These are phyloP conservation scores for Chinchilla lanigera DNA, from an alignment of 2,113 vertebrate species.

Conservation along the genomic window DNA sequence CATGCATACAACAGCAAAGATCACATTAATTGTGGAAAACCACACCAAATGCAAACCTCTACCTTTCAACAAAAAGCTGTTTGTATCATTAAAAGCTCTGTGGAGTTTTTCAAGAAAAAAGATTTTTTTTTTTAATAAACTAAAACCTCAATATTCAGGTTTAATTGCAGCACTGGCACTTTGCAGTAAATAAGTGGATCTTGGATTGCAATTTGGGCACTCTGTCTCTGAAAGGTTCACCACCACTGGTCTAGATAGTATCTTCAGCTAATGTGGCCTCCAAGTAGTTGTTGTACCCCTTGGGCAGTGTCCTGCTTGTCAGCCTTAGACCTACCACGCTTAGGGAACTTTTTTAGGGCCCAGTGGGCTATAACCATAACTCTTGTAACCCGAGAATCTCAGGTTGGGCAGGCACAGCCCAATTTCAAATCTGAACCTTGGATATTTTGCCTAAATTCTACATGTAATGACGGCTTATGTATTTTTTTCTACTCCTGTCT, in stretches of 20 bases:
- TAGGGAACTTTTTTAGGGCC: background rate
- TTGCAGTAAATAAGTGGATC: background rate
- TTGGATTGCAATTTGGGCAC: background rate
- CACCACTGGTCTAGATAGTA: background rate
- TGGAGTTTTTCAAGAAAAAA: background rate
- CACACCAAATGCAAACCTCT: background rate
- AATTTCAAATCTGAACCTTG: conserved; percentile 12
- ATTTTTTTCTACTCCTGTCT: background rate
- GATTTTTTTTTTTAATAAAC: background rate
- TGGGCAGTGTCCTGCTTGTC: background rate
- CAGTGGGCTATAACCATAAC: background rate
- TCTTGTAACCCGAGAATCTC: background rate
- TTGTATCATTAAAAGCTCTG: background rate
- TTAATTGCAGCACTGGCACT: background rate
- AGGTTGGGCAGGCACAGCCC: background rate
- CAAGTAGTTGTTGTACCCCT: background rate
- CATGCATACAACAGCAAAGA: background rate
- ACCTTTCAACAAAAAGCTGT: background rate
- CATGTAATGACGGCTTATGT: background rate
- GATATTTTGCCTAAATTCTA: background rate
- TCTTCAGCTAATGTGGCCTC: background rate
- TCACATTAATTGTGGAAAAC: background rate
- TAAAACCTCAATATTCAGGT: background rate
- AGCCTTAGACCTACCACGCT: background rate
- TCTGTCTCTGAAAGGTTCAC: background rate